Evolutionary conservation across 2,113 vertebrate genomes (phyloP).

Genomic region (Bos indicus): DNA sequence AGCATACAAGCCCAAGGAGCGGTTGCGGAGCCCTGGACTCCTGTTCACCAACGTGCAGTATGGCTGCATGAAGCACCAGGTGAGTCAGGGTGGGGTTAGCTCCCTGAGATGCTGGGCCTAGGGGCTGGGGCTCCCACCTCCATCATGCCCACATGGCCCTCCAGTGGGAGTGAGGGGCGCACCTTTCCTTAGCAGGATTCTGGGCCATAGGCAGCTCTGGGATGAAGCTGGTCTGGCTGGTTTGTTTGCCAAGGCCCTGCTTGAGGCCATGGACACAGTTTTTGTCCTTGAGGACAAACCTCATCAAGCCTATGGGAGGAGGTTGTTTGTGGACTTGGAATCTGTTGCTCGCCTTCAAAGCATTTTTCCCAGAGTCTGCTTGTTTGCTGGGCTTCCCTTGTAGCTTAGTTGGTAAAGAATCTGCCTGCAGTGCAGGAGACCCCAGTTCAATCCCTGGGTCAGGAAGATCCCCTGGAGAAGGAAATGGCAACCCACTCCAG

Average conservation of each 20-base stretch:
- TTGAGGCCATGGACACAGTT: neutral
- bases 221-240: neutral
- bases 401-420: neutral
- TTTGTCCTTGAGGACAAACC: neutral
- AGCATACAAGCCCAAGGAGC: slow-evolving; percentile 33
- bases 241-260: neutral
- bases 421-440: neutral
- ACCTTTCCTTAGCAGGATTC: neutral
- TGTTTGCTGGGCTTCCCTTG: neutral
- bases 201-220: neutral
- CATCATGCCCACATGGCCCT: neutral
- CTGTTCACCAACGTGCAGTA: neutral
- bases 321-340: neutral
- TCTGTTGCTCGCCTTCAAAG: neutral
- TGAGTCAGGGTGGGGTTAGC: neutral
- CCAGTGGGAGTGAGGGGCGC: too few relatives aligned
- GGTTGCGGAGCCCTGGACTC: rapidly evolving
- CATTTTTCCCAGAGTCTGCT: neutral
- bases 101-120: neutral
- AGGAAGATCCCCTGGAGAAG: neutral
- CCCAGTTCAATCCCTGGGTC: neutral
- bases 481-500: neutral
- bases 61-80: slow-evolving; percentile 27
- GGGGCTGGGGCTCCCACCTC: neutral
- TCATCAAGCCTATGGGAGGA: neutral